A percentile compares a stretch with the other conserved stretches of the same genome.
Evolutionary conservation across 2,113 vertebrate genomes (phyloP).

Genomic region (Percopsis transmontana): DNA sequence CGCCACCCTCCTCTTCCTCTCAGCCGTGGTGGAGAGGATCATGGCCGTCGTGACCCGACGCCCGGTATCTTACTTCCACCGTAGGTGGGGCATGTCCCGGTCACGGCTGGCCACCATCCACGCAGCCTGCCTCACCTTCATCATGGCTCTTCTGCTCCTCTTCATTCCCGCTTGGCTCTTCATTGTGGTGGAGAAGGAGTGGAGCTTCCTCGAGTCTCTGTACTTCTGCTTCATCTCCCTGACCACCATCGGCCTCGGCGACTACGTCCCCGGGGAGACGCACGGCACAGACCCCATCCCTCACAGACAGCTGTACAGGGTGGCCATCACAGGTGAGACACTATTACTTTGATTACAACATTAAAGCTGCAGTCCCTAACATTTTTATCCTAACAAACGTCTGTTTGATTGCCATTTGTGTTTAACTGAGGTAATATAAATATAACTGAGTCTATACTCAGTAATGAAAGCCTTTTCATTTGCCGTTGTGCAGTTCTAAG

Average conservation of each 20-base stretch:
- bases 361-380: no score
- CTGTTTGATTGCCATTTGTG: no score
- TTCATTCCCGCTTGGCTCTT: conserved; percentile 91
- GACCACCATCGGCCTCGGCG: conserved; percentile 95
- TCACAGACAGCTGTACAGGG: conserved; percentile 87
- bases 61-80: conserved; percentile 86
- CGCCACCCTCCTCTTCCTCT: conserved; percentile 92
- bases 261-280: conserved; percentile 95
- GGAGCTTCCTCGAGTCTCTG: conserved; percentile 95
- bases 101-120: conserved; percentile 83
- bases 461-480: no score
- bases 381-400: no score
- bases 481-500: no score
- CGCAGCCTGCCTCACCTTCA: conserved; percentile 73
- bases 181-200: conserved; percentile 84
- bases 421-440: no score
- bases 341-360: no score
- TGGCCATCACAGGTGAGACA: conserved; percentile 88
- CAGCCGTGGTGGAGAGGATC: conserved; percentile 87
- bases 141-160: conserved; percentile 81
- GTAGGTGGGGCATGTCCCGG: conserved; percentile 87
- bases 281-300: conserved; percentile 79
- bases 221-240: conserved; percentile 99
- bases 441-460: no score
- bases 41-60: conserved; percentile 81